These are phyloP conservation scores for Acanthopleura granulata DNA, from an alignment of 2,888 invertebrate genomes.

Conservation along the genomic window DNA sequence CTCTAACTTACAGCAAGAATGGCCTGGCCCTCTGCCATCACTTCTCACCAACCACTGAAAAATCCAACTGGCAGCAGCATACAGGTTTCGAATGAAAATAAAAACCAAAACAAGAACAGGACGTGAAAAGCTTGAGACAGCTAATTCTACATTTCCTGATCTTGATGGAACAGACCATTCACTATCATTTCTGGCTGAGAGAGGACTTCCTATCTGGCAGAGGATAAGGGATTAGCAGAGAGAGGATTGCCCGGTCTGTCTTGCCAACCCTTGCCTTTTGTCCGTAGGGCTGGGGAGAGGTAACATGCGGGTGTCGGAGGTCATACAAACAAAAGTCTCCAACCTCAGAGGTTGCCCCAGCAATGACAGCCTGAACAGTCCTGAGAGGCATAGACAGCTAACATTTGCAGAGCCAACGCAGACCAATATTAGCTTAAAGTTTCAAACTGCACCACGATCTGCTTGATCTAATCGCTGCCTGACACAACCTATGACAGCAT, in stretches of 20 bases:
- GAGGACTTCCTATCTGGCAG: background rate
- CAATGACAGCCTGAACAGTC: background rate
- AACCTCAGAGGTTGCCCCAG: background rate
- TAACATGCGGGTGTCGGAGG: slow-evolving; percentile 3
- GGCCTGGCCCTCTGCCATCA: too few relatives aligned
- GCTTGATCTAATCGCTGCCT: too few relatives aligned
- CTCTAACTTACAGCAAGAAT: too few relatives aligned
- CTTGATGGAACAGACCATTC: too few relatives aligned
- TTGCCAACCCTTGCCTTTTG: background rate
- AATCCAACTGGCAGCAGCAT: too few relatives aligned
- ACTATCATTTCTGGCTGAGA: too few relatives aligned
- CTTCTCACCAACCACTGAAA: too few relatives aligned
- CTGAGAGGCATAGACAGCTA: background rate
- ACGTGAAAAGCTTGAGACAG: background rate
- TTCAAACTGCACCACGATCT: too few relatives aligned
- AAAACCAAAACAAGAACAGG: too few relatives aligned
- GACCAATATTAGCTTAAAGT: background rate
- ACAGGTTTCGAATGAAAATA: too few relatives aligned
- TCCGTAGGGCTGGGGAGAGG: background rate
- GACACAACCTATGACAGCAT: too few relatives aligned
- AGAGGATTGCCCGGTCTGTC: background rate
- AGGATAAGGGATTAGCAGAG: background rate
- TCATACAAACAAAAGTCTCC: background rate
- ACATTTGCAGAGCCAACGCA: background rate
- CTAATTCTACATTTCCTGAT: slow-evolving; percentile 1